Base-by-base conservation (phyloP, 2,888 invertebrate species). In the Drosophila pegasa region DNA sequence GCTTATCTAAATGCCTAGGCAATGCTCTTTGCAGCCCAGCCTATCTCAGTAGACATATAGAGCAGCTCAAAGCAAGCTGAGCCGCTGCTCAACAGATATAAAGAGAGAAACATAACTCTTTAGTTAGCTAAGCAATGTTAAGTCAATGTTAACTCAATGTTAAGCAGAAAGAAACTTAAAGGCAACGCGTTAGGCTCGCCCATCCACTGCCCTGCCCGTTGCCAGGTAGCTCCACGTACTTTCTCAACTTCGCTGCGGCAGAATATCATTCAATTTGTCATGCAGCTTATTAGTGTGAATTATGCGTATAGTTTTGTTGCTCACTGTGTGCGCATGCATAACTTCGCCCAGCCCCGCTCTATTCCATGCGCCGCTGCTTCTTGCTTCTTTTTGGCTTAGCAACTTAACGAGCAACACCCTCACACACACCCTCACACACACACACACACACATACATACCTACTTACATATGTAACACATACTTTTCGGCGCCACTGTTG, bases 401-500 rank as follows among this genome's bases (percentile, higher is more conserved):
- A 57, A 27, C 50, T 50, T 16, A 47, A 41, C 45, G 27, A 45
- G 27, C 55, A 43, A 43, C 31, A 55, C 31, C 7, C 52, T 12
- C 41, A 12, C 43, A 31, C 22, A 12, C 14, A 20, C 59, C n/a
- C n/a, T n/a, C n/a, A 9, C 60, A 29, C 54, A 20, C 12, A 20
- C 35, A 48, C 29, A 16, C 37, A 31, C 31, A 25, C 18, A n/a
- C 25, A n/a, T 9, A 25, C 25, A 22, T 45, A 33, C 31, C 55
- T 27, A 59, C 59, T 59, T 68, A 33, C 63, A 52, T 63, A 45
- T 66, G 57, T 62, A 47, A 14, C 40, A 61, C 61, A 71, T 76
- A 75, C 60, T 65, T 71, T 75, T 65, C 14, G 59, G n/a, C 31
- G 52, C 31, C 64, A 75, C 55, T 59, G 68, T 63, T 51, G 68